A percentile compares a stretch with the other conserved stretches of the same genome.
phyloP scores from a whole-genome alignment of 2,113 vertebrate species.

The Mustelus asterias region DNA sequence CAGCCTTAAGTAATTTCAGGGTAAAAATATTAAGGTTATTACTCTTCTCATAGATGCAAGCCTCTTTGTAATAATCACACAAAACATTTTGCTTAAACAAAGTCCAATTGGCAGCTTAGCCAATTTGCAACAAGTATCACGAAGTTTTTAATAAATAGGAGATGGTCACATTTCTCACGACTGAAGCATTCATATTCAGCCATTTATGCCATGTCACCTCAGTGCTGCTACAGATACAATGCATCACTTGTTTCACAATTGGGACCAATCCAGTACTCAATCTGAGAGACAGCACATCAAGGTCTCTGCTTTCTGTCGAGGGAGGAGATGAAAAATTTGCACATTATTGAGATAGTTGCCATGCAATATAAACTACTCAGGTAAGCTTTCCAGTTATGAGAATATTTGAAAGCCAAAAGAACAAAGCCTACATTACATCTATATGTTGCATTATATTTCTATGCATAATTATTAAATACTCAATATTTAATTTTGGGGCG shows the following conservation, averaged over 20 bases:
- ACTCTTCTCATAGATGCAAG: not conserved
- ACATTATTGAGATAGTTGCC: not conserved
- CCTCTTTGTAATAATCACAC: not conserved
- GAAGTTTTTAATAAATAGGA: not conserved
- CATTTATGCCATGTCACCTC: not conserved
- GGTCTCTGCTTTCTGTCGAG: not conserved
- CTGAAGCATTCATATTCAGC: not conserved
- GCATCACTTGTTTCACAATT: slow-evolving; percentile 16
- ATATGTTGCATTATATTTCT: too few species aligned
- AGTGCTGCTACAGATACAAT: not conserved
- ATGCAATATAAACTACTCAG: not conserved
- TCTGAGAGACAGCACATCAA: not conserved
- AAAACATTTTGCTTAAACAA: not conserved
- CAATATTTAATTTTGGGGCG: not conserved
- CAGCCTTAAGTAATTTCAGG: not conserved
- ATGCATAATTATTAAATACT: not conserved
- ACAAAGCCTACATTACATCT: not conserved
- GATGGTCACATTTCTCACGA: not conserved
- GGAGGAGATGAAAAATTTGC: slow-evolving; percentile 1
- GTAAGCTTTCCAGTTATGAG: not conserved
- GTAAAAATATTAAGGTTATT: not conserved
- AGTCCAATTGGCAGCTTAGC: too few species aligned
- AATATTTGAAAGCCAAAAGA: not conserved
- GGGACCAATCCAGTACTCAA: not conserved
- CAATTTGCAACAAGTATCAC: not conserved